A percentile compares a stretch with the other conserved stretches of the same genome.
phyloP scores from a whole-genome alignment of 2,888 invertebrate species.

The Aspidapion aeneum region DNA sequence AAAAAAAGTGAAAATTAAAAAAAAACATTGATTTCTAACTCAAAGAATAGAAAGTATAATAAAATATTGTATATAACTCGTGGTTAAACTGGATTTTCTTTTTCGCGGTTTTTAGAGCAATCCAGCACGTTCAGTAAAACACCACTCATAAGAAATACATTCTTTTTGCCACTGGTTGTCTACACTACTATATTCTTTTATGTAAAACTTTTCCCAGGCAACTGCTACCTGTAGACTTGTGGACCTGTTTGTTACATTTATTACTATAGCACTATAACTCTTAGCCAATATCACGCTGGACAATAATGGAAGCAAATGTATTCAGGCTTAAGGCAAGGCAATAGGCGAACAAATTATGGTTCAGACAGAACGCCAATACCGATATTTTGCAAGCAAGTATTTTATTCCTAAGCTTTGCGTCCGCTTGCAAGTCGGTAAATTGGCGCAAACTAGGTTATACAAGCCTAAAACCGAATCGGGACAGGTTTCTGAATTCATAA shows the following conservation, averaged over 20 bases:
- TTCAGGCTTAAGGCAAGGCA: slow-evolving; percentile 42
- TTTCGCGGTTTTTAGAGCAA: neutral
- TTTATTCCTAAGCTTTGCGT: too few species aligned
- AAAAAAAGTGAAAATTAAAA: too few species aligned
- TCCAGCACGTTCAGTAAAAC: neutral
- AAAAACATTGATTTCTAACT: too few species aligned
- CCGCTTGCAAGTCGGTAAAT: too few species aligned
- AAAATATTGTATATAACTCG: neutral
- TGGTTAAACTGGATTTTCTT: neutral
- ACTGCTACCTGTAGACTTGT: neutral
- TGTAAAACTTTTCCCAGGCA: neutral
- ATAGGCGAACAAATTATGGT: slow-evolving; percentile 48
- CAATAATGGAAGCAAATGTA: slow-evolving; percentile 46
- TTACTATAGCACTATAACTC: neutral
- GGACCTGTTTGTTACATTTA: neutral
- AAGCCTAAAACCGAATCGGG: too few species aligned
- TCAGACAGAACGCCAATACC: slow-evolving; percentile 35
- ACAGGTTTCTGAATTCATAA: too few species aligned
- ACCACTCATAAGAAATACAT: neutral
- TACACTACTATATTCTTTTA: neutral
- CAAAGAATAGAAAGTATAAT: too few species aligned
- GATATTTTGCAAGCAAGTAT: neutral
- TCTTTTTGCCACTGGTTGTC: neutral
- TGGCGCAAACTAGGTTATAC: too few species aligned
- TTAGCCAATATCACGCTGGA: slow-evolving; percentile 11